Evolutionary conservation across 2,888 invertebrate genomes (phyloP), one percentile per base, ranked within the genome.

Genomic region (Pyrochroa serraticornis): DNA sequence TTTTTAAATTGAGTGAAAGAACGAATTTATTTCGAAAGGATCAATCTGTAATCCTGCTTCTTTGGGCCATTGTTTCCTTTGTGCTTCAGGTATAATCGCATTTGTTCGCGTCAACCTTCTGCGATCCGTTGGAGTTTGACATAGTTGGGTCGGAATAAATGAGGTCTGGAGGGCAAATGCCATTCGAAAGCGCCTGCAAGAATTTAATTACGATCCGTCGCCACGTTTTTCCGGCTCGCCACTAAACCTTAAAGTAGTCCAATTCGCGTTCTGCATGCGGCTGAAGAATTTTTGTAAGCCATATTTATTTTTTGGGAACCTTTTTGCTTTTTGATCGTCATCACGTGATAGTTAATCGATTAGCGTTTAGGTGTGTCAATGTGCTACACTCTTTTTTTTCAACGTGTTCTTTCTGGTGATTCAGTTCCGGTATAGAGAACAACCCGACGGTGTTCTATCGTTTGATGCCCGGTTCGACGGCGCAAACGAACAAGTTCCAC

Each of bases 381-480:
- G 8, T 14, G 12, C n/a, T 14, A 37, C 43, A 49, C 41, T 45
- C 38, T 62, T 55, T 48, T 56, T 57, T 60, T 54, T 53, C 41
- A 53, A 46, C 46, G 32, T 50, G 58, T 60, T 60, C 64, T 67
- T 67, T 58, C 58, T 60, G 45, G 22, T 22, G 70, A 62, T 65
- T 71, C 87, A 95, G 95, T 84, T 95, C 95, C 78, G 95, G 95
- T 69, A 96, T 96, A 80, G 94, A 95, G 79, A 93, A 93, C 81
- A 96, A 95, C 82, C 95, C 95, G 57, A 94, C 94, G 71, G 95
- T 96, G 71, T 96, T 93, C 85, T 96, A 96, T 82, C 91, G 92
- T 62, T 82, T 96, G 77, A 96, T 96, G 91, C 94, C 94, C 64
- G 95, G 95, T 64, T 95, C 95, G 33, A 96, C 95, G 53, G 93